Percentiles rank a stretch among this genome's conserved stretches.
Evolutionary conservation across 2,888 invertebrate species (phyloP).

Genomic region (Magallana nippona): DNA sequence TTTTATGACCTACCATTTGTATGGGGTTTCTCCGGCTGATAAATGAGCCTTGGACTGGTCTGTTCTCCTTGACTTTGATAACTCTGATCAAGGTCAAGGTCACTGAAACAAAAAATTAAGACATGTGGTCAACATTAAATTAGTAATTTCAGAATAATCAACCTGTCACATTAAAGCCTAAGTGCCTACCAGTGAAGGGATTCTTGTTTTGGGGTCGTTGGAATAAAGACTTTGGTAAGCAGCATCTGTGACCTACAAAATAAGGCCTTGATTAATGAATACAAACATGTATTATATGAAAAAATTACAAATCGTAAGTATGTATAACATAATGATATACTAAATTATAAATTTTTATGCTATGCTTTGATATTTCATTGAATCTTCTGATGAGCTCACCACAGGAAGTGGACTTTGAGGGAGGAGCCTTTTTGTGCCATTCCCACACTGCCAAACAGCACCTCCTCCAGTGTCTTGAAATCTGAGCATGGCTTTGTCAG

Average conservation of each 20-base stretch:
- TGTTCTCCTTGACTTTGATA: constrained; percentile 58
- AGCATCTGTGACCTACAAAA: constrained; percentile 74
- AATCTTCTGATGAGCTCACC: constrained; percentile 57
- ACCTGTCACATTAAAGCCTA: too few relatives aligned
- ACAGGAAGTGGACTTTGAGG: constrained; percentile 90
- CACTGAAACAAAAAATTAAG: constrained; percentile 47
- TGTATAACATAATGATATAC: neutral
- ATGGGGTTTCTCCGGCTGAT: constrained; percentile 49
- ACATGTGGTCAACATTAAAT: too few relatives aligned
- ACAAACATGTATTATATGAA: neutral
- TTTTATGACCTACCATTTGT: constrained; percentile 41
- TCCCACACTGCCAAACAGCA: constrained; percentile 94
- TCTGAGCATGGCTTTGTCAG: constrained; percentile 81
- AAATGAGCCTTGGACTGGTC: constrained; percentile 53
- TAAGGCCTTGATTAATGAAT: neutral
- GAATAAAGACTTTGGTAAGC: constrained; percentile 81
- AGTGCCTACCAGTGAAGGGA: constrained; percentile 59
- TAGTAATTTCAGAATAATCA: too few relatives aligned
- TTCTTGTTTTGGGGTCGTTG: constrained; percentile 69
- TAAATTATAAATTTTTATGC: neutral
- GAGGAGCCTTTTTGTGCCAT: constrained; percentile 93
- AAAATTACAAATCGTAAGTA: neutral
- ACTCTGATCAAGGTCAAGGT: constrained; percentile 56
- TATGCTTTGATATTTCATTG: neutral
- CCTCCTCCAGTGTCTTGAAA: constrained; percentile 89